phyloP scores from a whole-genome alignment of 2,888 invertebrate species.

The Limenitis arthemis region DNA sequence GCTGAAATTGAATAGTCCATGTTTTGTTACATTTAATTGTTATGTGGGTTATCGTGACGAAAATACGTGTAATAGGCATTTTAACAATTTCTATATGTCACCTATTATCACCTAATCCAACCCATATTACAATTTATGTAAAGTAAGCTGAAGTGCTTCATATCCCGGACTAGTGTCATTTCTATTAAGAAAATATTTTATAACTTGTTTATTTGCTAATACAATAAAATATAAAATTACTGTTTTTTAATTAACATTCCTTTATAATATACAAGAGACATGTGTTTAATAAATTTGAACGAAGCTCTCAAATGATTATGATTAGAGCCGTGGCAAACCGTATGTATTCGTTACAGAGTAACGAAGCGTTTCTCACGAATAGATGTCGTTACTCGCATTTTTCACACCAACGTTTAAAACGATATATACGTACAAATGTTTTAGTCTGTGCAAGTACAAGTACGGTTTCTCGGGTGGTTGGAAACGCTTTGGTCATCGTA shows the following conservation, averaged over 20 bases:
- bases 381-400: too few relatives aligned
- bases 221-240: conserved; percentile 73
- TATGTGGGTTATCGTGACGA: conserved; percentile 18
- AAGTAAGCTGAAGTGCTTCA: conserved; percentile 39
- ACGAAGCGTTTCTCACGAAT: too few relatives aligned
- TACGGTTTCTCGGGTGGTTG: too few relatives aligned
- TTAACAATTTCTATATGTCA: neutral
- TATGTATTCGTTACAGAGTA: too few relatives aligned
- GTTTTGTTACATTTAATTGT: conserved; percentile 21
- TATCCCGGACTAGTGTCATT: conserved; percentile 55
- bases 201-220: conserved; percentile 73
- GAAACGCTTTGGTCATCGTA: too few relatives aligned
- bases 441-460: too few relatives aligned
- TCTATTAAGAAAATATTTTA: conserved; percentile 69
- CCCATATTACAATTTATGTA: conserved; percentile 40
- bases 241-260: conserved; percentile 33
- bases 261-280: too few relatives aligned
- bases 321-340: too few relatives aligned
- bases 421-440: too few relatives aligned
- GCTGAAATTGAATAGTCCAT: conserved; percentile 37
- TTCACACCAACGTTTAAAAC: too few relatives aligned
- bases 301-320: too few relatives aligned
- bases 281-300: too few relatives aligned
- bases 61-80: neutral
- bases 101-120: conserved; percentile 18